Base-by-base conservation (phyloP, 2,888 invertebrate genomes). In the Thereva nobilitata region DNA sequence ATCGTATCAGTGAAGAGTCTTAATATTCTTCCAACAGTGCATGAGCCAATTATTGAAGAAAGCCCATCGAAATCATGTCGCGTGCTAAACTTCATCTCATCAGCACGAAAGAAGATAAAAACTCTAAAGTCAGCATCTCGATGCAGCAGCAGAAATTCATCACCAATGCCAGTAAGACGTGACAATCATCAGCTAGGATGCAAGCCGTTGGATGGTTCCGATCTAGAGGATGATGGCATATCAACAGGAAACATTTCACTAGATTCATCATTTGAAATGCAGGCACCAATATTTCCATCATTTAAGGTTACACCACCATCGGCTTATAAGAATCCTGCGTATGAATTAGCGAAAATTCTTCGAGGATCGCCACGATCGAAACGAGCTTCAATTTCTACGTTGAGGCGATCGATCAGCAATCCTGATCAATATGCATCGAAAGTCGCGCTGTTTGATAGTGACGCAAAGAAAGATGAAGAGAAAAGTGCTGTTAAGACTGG, bases 331-430 rank as follows among this genome's bases (percentile, higher is more conserved):
- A 77, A 73, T 70, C 74, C 78, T 2, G 78, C 78, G 40, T 75
- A 75, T 59, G 79, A 80, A 44, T 73, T 79, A 50, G 78, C 77
- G 2, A 74, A 76, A 52, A 78, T 79, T 41, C 71, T 79, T 40
- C 55, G 63, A 47, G 76, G 77, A 40, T 79, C 79, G 12, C 78
- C 78, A 64, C 76, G 77, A 63, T 76, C 79, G 35, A 79, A 78
- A 61, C 75, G 78, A 9, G 81, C 81, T 6, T 77, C 79, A 12
- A 74, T 80, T 35, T 74, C 77, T 4, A 74, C 75, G 3, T 68
- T 80, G 42, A 76, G 79, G 2, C 75, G 81, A 34, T 80, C 81
- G 4, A 70, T 79, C 35, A 80, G 80, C 69, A 79, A 80, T 73
- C 78, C 78, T 38, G 78, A 79, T 68, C 75, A 74, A 57, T 70